Evolutionary conservation across 2,888 invertebrate genomes (phyloP).

Genomic region (Augochlorella aurata): DNA sequence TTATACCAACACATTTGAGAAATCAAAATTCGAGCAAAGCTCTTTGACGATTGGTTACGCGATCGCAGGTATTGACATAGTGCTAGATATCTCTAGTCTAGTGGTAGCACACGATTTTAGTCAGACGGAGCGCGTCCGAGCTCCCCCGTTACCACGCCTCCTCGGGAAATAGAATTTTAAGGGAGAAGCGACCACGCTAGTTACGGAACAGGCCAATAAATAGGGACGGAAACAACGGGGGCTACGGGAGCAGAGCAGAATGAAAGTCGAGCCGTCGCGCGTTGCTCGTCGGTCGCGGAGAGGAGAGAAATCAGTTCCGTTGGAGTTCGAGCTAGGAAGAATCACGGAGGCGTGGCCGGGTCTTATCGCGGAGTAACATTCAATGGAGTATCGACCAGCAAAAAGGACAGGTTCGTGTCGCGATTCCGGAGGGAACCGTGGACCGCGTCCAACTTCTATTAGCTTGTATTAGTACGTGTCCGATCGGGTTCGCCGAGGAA

Average conservation of each 20-base stretch:
- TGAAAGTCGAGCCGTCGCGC: neutral
- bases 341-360: conserved; percentile 44
- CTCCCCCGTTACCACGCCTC: neutral
- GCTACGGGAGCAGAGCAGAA: neutral
- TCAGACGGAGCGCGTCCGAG: neutral
- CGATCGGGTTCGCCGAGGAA: neutral
- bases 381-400: conserved; percentile 40
- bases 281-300: neutral
- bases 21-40: too few relatives aligned
- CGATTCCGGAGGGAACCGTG: neutral
- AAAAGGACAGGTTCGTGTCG: conserved; percentile 25
- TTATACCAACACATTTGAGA: too few relatives aligned
- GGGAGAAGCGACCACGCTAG: neutral
- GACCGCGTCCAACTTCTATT: conserved; percentile 23
- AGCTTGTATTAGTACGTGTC: neutral
- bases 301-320: conserved; percentile 12
- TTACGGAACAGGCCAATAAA: neutral
- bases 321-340: conserved; percentile 5
- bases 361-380: conserved; percentile 32
- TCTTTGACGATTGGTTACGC: too few relatives aligned
- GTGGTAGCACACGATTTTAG: neutral
- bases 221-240: neutral
- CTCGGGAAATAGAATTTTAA: neutral
- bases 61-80: too few relatives aligned
- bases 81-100: neutral